phyloP scores from a whole-genome alignment of 2,888 invertebrate species.

The Pristionchus mayeri region DNA sequence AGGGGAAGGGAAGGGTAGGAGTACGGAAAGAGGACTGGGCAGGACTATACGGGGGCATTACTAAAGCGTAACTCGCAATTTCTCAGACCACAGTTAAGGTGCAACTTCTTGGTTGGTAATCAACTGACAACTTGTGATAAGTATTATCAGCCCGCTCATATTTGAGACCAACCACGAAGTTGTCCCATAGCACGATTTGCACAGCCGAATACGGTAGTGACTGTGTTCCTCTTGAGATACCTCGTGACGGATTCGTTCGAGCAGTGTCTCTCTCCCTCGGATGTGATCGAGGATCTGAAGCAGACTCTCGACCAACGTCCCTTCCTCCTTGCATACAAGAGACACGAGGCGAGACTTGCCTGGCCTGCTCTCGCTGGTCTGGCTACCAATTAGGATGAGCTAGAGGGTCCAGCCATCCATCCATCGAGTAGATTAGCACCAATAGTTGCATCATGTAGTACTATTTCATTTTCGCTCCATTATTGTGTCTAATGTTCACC shows the following conservation, averaged over 20 bases:
- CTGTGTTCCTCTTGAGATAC: constrained; percentile 60
- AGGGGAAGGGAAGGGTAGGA: not conserved
- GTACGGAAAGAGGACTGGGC: not conserved
- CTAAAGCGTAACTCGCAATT: no score
- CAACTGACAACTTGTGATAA: no score
- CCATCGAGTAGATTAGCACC: not conserved
- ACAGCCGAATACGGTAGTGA: not conserved
- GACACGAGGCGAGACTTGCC: constrained; percentile 95
- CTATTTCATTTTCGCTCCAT: not conserved
- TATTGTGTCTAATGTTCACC: not conserved
- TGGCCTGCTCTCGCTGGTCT: constrained; percentile 83
- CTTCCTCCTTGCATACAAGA: constrained; percentile 93
- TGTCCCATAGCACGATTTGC: not conserved
- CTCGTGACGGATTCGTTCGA: constrained; percentile 80
- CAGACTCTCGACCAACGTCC: constrained; percentile 81
- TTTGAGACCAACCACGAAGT: not conserved
- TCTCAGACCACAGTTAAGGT: no score
- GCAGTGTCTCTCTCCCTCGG: constrained; percentile 89
- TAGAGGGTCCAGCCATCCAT: not conserved
- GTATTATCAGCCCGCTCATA: no score
- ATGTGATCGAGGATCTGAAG: constrained; percentile 75
- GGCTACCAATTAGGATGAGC: not conserved
- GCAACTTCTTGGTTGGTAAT: no score
- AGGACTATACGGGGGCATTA: not conserved
- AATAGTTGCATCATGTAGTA: not conserved